Conservation (phyloP, 2,797 vertebrate genomes). For the Corythornis leucogaster region DNA sequence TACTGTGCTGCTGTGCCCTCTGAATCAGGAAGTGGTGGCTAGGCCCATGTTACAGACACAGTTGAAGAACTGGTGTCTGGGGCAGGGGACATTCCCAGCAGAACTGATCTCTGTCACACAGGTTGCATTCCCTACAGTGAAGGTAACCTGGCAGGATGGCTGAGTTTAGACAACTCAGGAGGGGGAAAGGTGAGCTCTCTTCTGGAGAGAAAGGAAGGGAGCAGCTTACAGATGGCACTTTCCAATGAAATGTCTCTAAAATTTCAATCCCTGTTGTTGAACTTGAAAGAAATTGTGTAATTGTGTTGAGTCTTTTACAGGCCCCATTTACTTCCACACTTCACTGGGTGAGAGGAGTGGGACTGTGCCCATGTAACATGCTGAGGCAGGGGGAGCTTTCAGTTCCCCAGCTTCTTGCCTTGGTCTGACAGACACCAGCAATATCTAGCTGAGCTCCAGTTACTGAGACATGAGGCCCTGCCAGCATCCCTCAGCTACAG, state of each 20-base stretch:
- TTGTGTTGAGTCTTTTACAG: not conserved
- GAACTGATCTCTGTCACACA: not conserved
- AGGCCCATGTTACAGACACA: not conserved
- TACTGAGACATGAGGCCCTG: rapidly evolving
- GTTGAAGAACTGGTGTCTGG: not conserved
- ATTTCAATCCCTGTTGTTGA: not conserved
- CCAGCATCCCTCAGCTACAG: not conserved
- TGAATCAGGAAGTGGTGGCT: not conserved
- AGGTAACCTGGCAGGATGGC: not conserved
- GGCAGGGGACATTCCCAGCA: not conserved
- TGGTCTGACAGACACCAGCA: not conserved
- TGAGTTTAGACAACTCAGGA: not conserved
- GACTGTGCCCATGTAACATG: not conserved
- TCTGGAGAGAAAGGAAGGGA: not conserved
- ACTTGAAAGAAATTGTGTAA: not conserved
- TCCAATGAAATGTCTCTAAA: not conserved
- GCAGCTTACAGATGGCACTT: not conserved
- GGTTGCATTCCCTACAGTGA: not conserved
- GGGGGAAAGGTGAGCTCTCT: not conserved
- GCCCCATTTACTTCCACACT: not conserved
- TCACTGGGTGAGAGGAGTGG: not conserved
- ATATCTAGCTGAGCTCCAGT: not conserved
- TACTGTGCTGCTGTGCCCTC: not conserved
- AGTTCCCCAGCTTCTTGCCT: not conserved
- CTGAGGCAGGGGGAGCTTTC: not conserved